These are phyloP conservation scores for Malthinus flaveolus DNA, from an alignment of 2,888 invertebrate genomes.

Conservation along the genomic window DNA sequence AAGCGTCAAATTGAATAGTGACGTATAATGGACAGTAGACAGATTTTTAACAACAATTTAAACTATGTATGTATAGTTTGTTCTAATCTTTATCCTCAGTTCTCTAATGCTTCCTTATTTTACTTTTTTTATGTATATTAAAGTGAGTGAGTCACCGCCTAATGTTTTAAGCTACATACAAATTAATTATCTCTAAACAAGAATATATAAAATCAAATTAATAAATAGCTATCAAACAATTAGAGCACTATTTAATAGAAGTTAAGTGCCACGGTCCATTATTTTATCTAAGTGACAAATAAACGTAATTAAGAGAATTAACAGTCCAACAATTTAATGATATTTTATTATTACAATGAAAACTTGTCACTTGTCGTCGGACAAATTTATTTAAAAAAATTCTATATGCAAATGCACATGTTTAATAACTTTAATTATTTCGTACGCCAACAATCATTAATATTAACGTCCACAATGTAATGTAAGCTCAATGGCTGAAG, in stretches of 20 bases:
- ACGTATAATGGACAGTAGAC: no score
- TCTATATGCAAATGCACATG: no score
- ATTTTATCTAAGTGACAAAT: slow-evolving; percentile 18
- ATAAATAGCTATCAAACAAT: slow-evolving; percentile 15
- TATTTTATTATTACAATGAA: slow-evolving; percentile 9
- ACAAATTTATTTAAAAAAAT: no score
- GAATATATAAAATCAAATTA: slow-evolving; percentile 18
- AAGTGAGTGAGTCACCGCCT: slow-evolving; percentile 11
- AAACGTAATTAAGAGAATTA: slow-evolving; percentile 16
- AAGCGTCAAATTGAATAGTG: no score
- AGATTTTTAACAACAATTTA: no score
- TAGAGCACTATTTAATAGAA: slow-evolving; percentile 19
- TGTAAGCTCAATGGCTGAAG: no score
- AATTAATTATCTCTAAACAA: slow-evolving; percentile 15
- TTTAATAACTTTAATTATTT: no score
- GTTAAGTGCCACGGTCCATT: slow-evolving; percentile 18
- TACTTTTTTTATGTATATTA: slow-evolving; percentile 4
- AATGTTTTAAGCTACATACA: not conserved
- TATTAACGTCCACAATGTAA: no score
- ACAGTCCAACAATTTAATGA: slow-evolving; percentile 13
- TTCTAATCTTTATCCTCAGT: no score
- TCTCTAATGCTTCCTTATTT: not conserved
- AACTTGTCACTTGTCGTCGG: not conserved
- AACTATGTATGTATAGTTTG: no score
- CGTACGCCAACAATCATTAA: no score